Base-by-base conservation (phyloP, 2,888 invertebrate genomes). In the Lepidocyrtinus sp. region DNA sequence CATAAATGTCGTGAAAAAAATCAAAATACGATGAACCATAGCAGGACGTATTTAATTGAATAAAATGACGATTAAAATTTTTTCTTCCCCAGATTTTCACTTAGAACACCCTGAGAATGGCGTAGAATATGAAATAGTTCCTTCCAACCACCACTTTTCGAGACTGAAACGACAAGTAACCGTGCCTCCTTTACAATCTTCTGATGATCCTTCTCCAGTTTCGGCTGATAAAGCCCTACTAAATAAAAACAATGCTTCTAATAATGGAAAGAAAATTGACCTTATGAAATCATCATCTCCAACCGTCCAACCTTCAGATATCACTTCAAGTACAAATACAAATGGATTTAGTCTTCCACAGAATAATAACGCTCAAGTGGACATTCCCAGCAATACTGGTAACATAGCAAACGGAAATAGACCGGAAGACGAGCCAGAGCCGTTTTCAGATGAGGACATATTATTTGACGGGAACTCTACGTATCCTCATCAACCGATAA, bases 121-220 rank as follows among this genome's bases (percentile, higher is more conserved):
- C 7, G 36, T 46, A 25, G 26, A 55, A 15, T 83, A 81, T 69
- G 73, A 81, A 9, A 62, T 75, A 46, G 64, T 68, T 25, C 68
- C 82, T 19, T 64, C 24, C 15, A n/a, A 62, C 3, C 55, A 7
- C 19, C 65, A 46, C 19, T 19, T 26, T 1, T 9, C 45, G 1
- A 67, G 83, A 74, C 59, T 69, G 36, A 81, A 75, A 46, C 72
- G 83, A 36, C 81, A 83, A 77, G 69, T 82, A n/a, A 74, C 74
- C 0, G 2, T 81, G 9, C 27, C 76, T 45, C 22, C 76, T 1
- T 50, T 17, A 12, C 50, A 50, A 12, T 50, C 50, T 50, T 15
- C 5, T 1, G 65, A 71, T 17, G 67, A 36, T 12, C 19, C 15
- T 7, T 26, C 26, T 17, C 62, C 22, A 9, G 21, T 46, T 15